Evolutionary conservation across 2,797 vertebrate species (phyloP).

Genomic region (Tadarida brasiliensis): DNA sequence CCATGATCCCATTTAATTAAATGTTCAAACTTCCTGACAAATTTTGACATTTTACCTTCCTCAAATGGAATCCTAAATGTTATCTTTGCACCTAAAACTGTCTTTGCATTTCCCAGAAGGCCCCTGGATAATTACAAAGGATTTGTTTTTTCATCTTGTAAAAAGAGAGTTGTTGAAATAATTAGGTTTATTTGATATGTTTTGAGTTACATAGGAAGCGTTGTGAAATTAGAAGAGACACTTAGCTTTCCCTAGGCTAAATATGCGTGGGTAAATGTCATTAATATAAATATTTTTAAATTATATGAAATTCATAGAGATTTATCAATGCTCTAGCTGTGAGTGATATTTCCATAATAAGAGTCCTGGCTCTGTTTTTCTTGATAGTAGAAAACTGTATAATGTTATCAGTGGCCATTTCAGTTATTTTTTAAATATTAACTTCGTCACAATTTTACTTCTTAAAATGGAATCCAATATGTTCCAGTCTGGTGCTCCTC

Average conservation of each 20-base stretch:
- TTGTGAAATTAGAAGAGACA: conserved; percentile 2
- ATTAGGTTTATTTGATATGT: conserved; percentile 25
- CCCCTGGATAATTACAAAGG: conserved; percentile 31
- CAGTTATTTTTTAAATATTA: conserved; percentile 17
- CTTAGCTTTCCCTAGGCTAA: neutral
- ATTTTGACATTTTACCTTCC: conserved; percentile 30
- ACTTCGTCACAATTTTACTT: conserved; percentile 19
- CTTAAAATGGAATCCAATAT: neutral
- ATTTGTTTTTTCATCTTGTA: conserved; percentile 41
- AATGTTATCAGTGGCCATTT: neutral
- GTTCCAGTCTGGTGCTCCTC: neutral
- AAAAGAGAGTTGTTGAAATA: neutral
- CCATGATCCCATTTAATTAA: conserved; percentile 36
- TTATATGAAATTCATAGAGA: conserved; percentile 6
- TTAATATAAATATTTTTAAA: conserved; percentile 38
- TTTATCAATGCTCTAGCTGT: neutral
- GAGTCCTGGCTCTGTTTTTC: neutral
- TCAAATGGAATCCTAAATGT: conserved; percentile 29
- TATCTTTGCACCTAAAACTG: conserved; percentile 4
- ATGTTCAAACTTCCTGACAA: conserved; percentile 40
- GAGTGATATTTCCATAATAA: conserved; percentile 10
- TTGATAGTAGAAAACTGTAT: neutral
- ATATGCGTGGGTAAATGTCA: neutral
- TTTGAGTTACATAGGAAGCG: neutral
- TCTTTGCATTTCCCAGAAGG: conserved; percentile 31